phyloP scores from a whole-genome alignment of 2,888 invertebrate species.

The Gymnocheta viridis region DNA sequence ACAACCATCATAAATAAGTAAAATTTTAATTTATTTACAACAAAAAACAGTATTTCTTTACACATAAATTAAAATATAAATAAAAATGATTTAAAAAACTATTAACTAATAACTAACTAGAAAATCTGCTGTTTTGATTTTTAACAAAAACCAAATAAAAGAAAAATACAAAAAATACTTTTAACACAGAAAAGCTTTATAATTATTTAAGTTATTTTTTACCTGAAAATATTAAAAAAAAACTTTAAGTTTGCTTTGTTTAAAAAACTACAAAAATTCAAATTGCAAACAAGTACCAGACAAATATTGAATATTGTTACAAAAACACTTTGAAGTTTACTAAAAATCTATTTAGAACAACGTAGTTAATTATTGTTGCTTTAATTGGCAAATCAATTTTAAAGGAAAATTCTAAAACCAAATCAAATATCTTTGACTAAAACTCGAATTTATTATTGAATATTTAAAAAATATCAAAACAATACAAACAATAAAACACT shows the following conservation, averaged over 20 bases:
- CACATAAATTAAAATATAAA: slow-evolving; percentile 10
- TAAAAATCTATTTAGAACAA: background rate
- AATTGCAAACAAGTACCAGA: background rate
- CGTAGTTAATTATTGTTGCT: slow-evolving; percentile 2
- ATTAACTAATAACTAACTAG: slow-evolving; percentile 3
- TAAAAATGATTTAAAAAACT: background rate
- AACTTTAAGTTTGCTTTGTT: slow-evolving; percentile 30
- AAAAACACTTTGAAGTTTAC: background rate
- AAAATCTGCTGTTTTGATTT: background rate
- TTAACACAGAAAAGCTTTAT: slow-evolving; percentile 61
- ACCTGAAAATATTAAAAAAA: slow-evolving; percentile 1
- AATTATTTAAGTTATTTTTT: slow-evolving; percentile 54
- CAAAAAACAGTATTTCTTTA: slow-evolving; percentile 52
- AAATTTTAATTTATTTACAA: slow-evolving; percentile 40
- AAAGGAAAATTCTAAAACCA: background rate
- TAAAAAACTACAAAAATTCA: background rate
- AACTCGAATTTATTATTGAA: slow-evolving; percentile 62
- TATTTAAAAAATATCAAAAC: background rate
- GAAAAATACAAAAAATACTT: slow-evolving; percentile 10
- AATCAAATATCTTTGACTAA: slow-evolving; percentile 23
- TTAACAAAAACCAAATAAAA: slow-evolving; percentile 38
- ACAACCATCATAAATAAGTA: slow-evolving; percentile 25
- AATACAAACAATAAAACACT: background rate
- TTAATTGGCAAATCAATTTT: slow-evolving; percentile 24
- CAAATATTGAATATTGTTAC: background rate